Evolutionary conservation across 2,888 invertebrate species (phyloP), one percentile per base, ranked within the genome.

Genomic region (Plagodis pulveraria): DNA sequence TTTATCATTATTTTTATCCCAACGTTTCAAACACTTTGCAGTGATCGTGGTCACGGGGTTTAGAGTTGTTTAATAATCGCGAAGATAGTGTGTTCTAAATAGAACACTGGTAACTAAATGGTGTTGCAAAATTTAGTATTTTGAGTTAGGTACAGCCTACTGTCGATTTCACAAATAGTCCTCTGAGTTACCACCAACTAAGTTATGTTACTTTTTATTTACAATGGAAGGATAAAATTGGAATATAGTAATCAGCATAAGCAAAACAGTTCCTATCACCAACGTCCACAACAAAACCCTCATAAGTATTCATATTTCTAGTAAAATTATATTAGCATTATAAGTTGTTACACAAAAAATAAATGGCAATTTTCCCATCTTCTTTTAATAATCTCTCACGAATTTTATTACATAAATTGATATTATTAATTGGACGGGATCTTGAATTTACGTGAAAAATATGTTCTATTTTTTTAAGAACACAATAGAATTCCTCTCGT

Each of bases 391-490:
- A 48, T 60, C 47, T 47, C 43, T 45, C 45, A 11, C 35, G 56
- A 55, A 56, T 58, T 61, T 61, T 43, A 56, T 62, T 58, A 58
- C 53, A 55, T 50, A 58, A 48, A 56, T 63, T 58, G 50, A 56
- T 61, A 58, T 63, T 58, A 61, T 63, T 61, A 57, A 66, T 63
- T 56, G 58, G 53, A 55, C 62, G 33, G 34, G 40, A 50, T 56
- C 49, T 61, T 56, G 51, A 46, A 58, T 54, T 56, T 44, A 22
- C 41, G 54, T 61, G 54, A 59, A 63, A 63, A 62, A 57, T 59
- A 35, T 57, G 50, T 36, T 62, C 9, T 49, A 61, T 56, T 61
- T 63, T 63, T 63, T 51, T 40, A 40, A 59, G 45, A 57, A 49
- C 55, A 66, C 61, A 63, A 66, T 61, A 48, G 61, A 53, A 40